Evolutionary conservation across 2,888 invertebrate species (phyloP).

Genomic region (Itoplectis maculator): DNA sequence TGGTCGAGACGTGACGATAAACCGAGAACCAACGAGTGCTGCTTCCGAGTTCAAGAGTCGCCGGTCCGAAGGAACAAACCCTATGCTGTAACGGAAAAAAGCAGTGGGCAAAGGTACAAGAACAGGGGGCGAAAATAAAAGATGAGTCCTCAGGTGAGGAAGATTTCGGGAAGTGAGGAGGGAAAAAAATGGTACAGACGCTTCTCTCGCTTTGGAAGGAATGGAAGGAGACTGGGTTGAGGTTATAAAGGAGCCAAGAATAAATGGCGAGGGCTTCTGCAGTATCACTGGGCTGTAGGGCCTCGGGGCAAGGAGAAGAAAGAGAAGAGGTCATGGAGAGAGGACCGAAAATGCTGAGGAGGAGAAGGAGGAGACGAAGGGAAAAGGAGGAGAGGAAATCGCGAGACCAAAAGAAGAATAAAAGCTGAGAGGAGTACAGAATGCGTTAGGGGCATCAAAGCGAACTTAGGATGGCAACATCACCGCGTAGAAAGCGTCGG

Average conservation of each 20-base stretch:
- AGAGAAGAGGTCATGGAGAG: conserved; percentile 17
- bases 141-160: not conserved
- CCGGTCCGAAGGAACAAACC: conserved; percentile 46
- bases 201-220: conserved; percentile 8
- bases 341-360: not conserved
- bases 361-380: no score
- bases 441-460: conserved; percentile 16
- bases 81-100: not conserved
- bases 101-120: conserved; percentile 4
- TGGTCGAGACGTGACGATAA: conserved; percentile 66
- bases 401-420: conserved; percentile 2
- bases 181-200: conserved; percentile 7
- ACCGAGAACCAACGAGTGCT: conserved; percentile 56
- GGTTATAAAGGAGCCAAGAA: not conserved
- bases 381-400: conserved; percentile 19
- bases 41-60: conserved; percentile 55
- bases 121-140: no score
- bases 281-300: conserved; percentile 1
- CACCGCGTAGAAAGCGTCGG: conserved; percentile 5
- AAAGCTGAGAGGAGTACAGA: conserved; percentile 15
- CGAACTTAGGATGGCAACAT: conserved; percentile 30
- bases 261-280: not conserved
- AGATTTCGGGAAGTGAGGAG: not conserved
- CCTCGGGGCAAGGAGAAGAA: conserved; percentile 12
- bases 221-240: conserved; percentile 17